Percentiles rank a stretch among this genome's conserved stretches.
Evolutionary conservation across 2,888 invertebrate genomes (phyloP).

Genomic region (Dicyrtomina minuta): DNA sequence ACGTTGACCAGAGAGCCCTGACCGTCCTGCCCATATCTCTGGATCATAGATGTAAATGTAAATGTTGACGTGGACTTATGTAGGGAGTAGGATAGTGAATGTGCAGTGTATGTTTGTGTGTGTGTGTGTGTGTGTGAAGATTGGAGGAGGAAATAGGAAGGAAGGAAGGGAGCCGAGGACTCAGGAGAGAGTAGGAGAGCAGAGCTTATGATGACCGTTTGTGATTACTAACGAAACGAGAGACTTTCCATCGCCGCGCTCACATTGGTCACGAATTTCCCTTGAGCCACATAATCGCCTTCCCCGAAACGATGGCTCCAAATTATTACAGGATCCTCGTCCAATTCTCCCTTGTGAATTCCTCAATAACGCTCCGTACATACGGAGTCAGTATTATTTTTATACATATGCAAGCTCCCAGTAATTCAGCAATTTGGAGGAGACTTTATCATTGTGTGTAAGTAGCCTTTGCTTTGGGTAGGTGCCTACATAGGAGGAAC

Average conservation of each 20-base stretch:
- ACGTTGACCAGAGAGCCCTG: too few relatives aligned
- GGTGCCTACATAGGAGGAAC: too few relatives aligned
- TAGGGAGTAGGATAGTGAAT: too few relatives aligned
- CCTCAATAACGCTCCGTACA: neutral
- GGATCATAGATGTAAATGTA: too few relatives aligned
- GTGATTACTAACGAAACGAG: conserved; percentile 48
- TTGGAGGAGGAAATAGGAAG: conserved; percentile 7
- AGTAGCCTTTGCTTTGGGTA: too few relatives aligned
- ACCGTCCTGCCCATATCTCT: too few relatives aligned
- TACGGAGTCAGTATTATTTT: too few relatives aligned
- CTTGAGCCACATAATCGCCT: conserved; percentile 48
- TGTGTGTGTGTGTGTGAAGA: neutral
- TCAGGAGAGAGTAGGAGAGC: neutral
- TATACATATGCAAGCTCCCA: too few relatives aligned
- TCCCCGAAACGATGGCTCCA: conserved; percentile 32
- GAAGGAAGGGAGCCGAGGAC: neutral
- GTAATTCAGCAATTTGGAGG: too few relatives aligned
- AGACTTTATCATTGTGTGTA: too few relatives aligned
- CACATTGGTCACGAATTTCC: conserved; percentile 46
- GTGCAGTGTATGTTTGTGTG: neutral
- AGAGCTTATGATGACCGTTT: conserved; percentile 47
- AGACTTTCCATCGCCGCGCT: conserved; percentile 38
- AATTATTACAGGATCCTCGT: conserved; percentile 21
- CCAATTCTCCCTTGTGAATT: conserved; percentile 12
- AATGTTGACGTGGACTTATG: too few relatives aligned